Evolutionary conservation across 1,140 invertebrate species (phyloP).

Genomic region (Pseudoatta argentina): DNA sequence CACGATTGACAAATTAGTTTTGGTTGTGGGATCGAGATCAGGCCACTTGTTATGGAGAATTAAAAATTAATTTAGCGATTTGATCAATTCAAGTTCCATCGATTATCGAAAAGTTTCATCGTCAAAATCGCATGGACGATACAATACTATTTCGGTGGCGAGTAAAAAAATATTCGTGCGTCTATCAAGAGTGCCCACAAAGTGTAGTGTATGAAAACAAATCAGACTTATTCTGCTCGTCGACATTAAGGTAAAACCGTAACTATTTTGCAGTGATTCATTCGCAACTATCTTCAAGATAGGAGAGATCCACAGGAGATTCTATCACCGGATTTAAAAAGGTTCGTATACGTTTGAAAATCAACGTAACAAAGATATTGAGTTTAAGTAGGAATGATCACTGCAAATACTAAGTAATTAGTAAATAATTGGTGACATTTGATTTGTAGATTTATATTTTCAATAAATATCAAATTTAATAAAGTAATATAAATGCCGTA

Average conservation of each 20-base stretch:
- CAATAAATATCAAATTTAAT: neutral
- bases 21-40: neutral
- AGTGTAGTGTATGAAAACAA: slow-evolving; percentile 54
- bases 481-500: neutral
- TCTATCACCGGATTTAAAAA: slow-evolving; percentile 24
- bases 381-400: neutral
- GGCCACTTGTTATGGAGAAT: neutral
- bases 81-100: neutral
- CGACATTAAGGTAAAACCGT: neutral
- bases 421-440: neutral
- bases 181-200: slow-evolving; percentile 26
- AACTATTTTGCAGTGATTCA: slow-evolving; percentile 1
- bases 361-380: neutral
- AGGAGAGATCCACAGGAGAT: slow-evolving; percentile 11
- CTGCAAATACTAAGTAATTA: neutral
- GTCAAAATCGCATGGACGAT: neutral
- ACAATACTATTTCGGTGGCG: neutral
- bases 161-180: slow-evolving; percentile 35
- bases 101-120: neutral
- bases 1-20: neutral
- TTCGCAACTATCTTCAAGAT: neutral
- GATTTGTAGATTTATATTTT: neutral
- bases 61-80: neutral
- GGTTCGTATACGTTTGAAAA: slow-evolving; percentile 23
- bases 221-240: slow-evolving; percentile 28